These are phyloP conservation scores for Atrichornis clamosus DNA, from an alignment of 2,113 vertebrate genomes.

Conservation along the genomic window DNA sequence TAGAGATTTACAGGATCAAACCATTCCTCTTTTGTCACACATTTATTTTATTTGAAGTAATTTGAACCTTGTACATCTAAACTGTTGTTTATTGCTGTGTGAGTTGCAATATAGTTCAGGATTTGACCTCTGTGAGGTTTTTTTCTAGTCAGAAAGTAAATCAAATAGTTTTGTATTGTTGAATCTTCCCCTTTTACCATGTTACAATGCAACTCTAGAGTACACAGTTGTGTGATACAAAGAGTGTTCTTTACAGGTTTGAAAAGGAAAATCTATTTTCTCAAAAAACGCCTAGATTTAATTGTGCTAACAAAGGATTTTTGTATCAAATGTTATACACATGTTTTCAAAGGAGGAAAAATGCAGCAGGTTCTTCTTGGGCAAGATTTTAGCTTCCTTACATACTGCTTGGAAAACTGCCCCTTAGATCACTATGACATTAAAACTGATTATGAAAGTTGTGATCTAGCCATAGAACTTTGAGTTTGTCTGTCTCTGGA, in stretches of 20 bases:
- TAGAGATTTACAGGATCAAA: background rate
- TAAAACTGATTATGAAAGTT: background rate
- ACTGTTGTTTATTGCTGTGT: background rate
- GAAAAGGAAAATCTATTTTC: background rate
- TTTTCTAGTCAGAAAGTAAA: background rate
- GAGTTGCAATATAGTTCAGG: background rate
- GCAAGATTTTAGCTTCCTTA: background rate
- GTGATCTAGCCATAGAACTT: background rate
- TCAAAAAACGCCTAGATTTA: background rate
- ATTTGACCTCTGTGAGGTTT: background rate
- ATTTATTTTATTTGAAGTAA: background rate
- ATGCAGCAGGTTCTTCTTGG: background rate
- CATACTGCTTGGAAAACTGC: background rate
- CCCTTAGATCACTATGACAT: background rate
- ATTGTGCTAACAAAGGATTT: background rate
- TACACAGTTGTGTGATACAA: background rate
- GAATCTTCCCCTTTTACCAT: background rate
- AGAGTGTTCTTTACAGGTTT: background rate
- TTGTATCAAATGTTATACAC: background rate
- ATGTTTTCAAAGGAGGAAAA: background rate
- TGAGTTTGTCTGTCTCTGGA: background rate
- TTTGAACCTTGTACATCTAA: background rate
- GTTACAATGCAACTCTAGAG: background rate
- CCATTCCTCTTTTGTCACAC: rapidly evolving
- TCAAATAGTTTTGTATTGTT: background rate